Percentiles rank a stretch among this genome's conserved stretches.
Conservation (phyloP, 2,888 invertebrate species). For the Augiades crinisus region DNA sequence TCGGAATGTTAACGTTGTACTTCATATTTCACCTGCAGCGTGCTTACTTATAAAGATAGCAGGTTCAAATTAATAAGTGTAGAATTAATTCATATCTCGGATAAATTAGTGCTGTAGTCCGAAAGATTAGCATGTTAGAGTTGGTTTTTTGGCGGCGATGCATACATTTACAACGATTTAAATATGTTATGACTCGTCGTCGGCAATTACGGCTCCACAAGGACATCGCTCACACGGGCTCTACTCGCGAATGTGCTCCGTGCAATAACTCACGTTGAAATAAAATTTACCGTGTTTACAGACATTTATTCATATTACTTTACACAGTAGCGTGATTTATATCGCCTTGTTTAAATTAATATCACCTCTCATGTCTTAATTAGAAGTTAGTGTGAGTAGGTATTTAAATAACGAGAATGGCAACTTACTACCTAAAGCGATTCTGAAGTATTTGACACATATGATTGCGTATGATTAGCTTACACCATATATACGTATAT, state of each 20-base stretch:
- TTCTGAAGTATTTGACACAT: no score
- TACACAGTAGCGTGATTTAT: no score
- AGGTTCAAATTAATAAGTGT: slow-evolving; percentile 1
- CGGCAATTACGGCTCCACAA: not conserved
- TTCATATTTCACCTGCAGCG: not conserved
- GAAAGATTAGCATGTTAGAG: slow-evolving; percentile 5
- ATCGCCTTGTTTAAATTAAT: no score
- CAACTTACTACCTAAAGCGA: no score
- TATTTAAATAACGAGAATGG: no score
- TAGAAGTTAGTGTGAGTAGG: no score
- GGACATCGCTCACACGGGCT: not conserved
- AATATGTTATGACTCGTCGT: not conserved
- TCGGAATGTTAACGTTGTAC: not conserved
- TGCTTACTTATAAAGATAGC: not conserved
- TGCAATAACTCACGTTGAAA: not conserved
- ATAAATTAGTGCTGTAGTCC: not conserved
- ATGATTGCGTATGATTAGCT: no score
- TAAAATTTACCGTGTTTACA: no score
- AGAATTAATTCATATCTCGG: slow-evolving; percentile 13
- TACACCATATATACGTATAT: not conserved
- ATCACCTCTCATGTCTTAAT: no score
- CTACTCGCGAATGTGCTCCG: not conserved
- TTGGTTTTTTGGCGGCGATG: slow-evolving; percentile 7
- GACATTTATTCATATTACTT: not conserved
- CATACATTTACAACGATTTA: slow-evolving; percentile 17